Evolutionary conservation across 2,113 vertebrate species (phyloP), one percentile per base, ranked within the genome.

Genomic region (Trochalopteron elliotii): DNA sequence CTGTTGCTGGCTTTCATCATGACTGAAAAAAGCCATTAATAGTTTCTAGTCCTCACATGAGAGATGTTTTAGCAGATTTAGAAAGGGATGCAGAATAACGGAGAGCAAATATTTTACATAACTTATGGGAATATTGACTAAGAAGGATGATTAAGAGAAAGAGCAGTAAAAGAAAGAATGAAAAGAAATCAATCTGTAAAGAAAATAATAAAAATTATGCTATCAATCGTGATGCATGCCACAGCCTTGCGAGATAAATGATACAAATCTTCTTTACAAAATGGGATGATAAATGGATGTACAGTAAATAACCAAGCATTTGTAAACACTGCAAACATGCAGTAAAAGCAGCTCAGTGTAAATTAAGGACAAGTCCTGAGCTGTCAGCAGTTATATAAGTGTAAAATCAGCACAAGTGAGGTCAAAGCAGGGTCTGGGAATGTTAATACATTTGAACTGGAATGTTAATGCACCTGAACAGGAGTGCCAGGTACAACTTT

Each of bases 361-460:
- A 94, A 86, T 93, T 91, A 87, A 93, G 91, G 79, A 93, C 79
- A 93, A 69, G 27, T 83, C 42, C 35, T 71, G 67, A 70, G 83
- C 64, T 94, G 88, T 90, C 76, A 95, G 72, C 64, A 83, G 89
- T 94, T 97, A 94, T 33, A 12, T 79, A 97, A 95, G 53, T 72
- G 61, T 83, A 92, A 96, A 96, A 92, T 93, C 88, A 94, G 79
- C 76, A 84, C 35, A 83, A 89, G 53, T 61, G 88, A 95, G 86
- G 88, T 95, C 92, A 95, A 57, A 81, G 10, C 30, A 65, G n/a
- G 76, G 60, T 44, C 49, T 92, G 85, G 64, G 75, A 96, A 93
- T 93, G 90, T 68, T 96, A 94, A 94, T 96, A 56, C 44, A 59
- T 83, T 93, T 93, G 63, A 93, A 83, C 70, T 44, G 87, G 63